Evolutionary conservation across 1,140 invertebrate species (phyloP).

Genomic region (Riptortus pedestris): DNA sequence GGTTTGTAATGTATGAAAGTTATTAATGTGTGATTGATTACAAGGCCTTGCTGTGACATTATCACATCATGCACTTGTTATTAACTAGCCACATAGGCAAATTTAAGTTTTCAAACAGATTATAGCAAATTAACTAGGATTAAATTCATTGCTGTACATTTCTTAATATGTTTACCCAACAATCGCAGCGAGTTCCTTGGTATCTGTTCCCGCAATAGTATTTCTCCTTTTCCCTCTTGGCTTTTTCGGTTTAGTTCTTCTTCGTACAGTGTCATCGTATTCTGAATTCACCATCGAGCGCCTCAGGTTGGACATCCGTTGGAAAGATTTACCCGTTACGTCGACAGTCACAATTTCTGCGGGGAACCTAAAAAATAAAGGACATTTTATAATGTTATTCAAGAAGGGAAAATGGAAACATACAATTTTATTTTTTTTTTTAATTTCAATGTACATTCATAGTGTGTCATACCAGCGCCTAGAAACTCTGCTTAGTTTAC

Average conservation of each 20-base stretch:
- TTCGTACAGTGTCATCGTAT: slow-evolving; percentile 38
- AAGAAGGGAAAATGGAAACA: neutral
- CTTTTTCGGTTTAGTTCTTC: slow-evolving; percentile 59
- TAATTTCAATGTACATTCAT: too few species aligned
- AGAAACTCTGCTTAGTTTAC: too few species aligned
- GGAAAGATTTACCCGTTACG: slow-evolving; percentile 71
- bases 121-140: too few species aligned
- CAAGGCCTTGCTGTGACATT: too few species aligned
- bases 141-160: too few species aligned
- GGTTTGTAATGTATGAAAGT: too few species aligned
- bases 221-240: slow-evolving; percentile 72
- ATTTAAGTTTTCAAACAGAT: too few species aligned
- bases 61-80: too few species aligned
- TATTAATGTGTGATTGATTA: too few species aligned
- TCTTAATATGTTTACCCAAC: slow-evolving; percentile 33
- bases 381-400: neutral
- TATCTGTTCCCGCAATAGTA: slow-evolving; percentile 78
- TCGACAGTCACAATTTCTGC: slow-evolving; percentile 78
- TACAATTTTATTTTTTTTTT: neutral
- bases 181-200: slow-evolving; percentile 56
- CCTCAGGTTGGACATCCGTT: slow-evolving; percentile 70
- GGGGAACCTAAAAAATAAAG: slow-evolving; percentile 54
- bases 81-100: too few species aligned
- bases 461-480: too few species aligned
- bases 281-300: slow-evolving; percentile 56